Percentiles rank a stretch among this genome's conserved stretches.
These are phyloP conservation scores for Perca flavescens DNA, from an alignment of 2,113 vertebrate genomes.

Conservation along the genomic window DNA sequence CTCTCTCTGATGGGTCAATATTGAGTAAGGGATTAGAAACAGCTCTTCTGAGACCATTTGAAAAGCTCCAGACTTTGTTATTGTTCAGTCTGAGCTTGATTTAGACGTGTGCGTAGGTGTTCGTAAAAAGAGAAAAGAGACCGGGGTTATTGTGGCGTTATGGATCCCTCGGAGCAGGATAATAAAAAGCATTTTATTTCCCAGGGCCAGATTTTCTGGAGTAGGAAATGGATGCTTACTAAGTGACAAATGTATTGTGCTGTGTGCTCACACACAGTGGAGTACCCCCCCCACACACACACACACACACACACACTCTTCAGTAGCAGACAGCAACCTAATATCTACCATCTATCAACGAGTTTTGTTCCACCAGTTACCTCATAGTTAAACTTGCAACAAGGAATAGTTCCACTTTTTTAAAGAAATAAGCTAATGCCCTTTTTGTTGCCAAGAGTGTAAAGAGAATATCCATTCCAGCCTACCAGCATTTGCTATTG, in stretches of 20 bases:
- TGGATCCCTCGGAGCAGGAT: slow-evolving; percentile 59
- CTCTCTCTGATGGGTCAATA: slow-evolving; percentile 66
- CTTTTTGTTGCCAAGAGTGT: not conserved
- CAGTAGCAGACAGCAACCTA: slow-evolving; percentile 36
- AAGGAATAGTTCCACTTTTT: not conserved
- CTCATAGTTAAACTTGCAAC: slow-evolving; percentile 9
- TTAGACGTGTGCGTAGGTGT: slow-evolving; percentile 74
- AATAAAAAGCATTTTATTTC: slow-evolving; percentile 69
- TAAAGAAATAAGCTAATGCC: not conserved
- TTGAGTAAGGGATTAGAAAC: slow-evolving; percentile 69
- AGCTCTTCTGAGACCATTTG: slow-evolving; percentile 73
- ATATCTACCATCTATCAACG: slow-evolving; percentile 31
- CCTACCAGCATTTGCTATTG: not conserved
- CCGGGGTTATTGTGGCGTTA: slow-evolving; percentile 67
- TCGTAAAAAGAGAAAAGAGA: slow-evolving; percentile 54
- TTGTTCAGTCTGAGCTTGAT: slow-evolving; percentile 80
- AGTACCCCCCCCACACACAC: not conserved
- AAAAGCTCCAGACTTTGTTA: slow-evolving; percentile 76
- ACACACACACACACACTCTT: not conserved
- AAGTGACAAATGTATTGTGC: slow-evolving; percentile 48
- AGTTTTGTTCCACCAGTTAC: slow-evolving; percentile 11
- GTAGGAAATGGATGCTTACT: slow-evolving; percentile 59
- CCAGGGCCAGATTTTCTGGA: slow-evolving; percentile 55
- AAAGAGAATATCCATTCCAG: not conserved
- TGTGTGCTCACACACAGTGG: slow-evolving; percentile 2